These are phyloP conservation scores for Ennomos quercinarius DNA, from an alignment of 2,888 invertebrate species.

Conservation along the genomic window DNA sequence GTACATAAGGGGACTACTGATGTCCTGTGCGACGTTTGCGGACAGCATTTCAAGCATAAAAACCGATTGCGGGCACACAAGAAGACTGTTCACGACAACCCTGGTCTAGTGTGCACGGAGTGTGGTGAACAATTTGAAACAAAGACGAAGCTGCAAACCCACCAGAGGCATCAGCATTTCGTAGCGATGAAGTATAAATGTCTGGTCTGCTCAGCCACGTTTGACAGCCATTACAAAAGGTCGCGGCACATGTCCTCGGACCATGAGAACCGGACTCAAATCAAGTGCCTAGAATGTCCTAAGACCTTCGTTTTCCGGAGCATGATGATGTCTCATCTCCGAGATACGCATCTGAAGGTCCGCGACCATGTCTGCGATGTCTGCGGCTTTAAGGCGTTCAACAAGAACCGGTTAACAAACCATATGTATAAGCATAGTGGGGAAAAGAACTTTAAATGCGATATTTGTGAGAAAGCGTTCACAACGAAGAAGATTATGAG, in stretches of 20 bases:
- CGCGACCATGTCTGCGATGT: slow-evolving; percentile 71
- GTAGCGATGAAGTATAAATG: slow-evolving; percentile 83
- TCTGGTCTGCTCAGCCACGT: slow-evolving; percentile 68
- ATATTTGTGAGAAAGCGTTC: slow-evolving; percentile 73
- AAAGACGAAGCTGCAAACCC: slow-evolving; percentile 77
- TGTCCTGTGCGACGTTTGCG: slow-evolving; percentile 74
- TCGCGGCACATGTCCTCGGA: slow-evolving; percentile 75
- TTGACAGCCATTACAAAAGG: slow-evolving; percentile 72
- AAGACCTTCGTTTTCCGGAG: slow-evolving; percentile 76
- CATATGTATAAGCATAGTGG: slow-evolving; percentile 81
- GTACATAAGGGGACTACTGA: slow-evolving; percentile 76
- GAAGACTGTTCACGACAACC: slow-evolving; percentile 71
- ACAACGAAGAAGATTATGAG: slow-evolving; percentile 77
- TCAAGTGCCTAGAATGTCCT: slow-evolving; percentile 77
- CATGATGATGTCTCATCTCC: slow-evolving; percentile 78
- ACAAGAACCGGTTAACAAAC: slow-evolving; percentile 79
- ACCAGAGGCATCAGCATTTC: slow-evolving; percentile 74
- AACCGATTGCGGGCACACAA: slow-evolving; percentile 65
- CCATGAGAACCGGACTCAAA: slow-evolving; percentile 70
- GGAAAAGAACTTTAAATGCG: slow-evolving; percentile 78
- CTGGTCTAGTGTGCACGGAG: slow-evolving; percentile 66
- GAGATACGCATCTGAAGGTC: slow-evolving; percentile 74
- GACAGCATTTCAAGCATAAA: slow-evolving; percentile 74
- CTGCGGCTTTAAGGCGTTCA: slow-evolving; percentile 76
- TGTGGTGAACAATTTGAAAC: slow-evolving; percentile 80